These are phyloP conservation scores for Hassar affinis DNA, from an alignment of 2,113 vertebrate genomes.

Conservation along the genomic window DNA sequence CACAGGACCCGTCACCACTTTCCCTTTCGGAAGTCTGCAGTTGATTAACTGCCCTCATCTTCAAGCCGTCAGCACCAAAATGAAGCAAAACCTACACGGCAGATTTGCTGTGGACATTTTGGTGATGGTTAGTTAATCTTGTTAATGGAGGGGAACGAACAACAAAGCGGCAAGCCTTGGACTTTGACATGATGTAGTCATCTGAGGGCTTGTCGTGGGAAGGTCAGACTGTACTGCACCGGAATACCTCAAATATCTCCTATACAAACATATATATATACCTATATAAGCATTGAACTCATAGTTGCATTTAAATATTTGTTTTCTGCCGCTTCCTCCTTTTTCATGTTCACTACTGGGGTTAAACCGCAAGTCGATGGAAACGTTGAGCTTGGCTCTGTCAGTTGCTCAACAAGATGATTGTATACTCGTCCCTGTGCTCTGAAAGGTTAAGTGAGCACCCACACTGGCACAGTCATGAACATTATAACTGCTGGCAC, in stretches of 20 bases:
- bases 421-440: conserved; percentile 11
- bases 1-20: conserved; percentile 12
- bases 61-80: conserved; percentile 19
- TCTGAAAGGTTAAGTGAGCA: conserved; percentile 15
- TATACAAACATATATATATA: background rate
- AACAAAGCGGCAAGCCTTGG: conserved; percentile 34
- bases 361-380: conserved; percentile 43
- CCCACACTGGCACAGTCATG: conserved; percentile 3
- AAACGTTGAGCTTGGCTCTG: conserved; percentile 20
- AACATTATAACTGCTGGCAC: conserved; percentile 33
- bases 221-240: background rate
- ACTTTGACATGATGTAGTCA: conserved; percentile 31
- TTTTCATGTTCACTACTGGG: conserved; percentile 19
- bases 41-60: conserved; percentile 32
- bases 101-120: conserved; percentile 34
- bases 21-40: conserved; percentile 37
- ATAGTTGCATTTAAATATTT: background rate
- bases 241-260: background rate
- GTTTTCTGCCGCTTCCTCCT: background rate
- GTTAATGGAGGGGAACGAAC: conserved; percentile 45
- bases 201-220: conserved; percentile 1
- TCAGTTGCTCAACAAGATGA: conserved; percentile 6
- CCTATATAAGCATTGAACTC: background rate
- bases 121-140: conserved; percentile 42
- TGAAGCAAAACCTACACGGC: conserved; percentile 33